Base-by-base conservation (phyloP, 2,888 invertebrate species). In the Macaria notata region DNA sequence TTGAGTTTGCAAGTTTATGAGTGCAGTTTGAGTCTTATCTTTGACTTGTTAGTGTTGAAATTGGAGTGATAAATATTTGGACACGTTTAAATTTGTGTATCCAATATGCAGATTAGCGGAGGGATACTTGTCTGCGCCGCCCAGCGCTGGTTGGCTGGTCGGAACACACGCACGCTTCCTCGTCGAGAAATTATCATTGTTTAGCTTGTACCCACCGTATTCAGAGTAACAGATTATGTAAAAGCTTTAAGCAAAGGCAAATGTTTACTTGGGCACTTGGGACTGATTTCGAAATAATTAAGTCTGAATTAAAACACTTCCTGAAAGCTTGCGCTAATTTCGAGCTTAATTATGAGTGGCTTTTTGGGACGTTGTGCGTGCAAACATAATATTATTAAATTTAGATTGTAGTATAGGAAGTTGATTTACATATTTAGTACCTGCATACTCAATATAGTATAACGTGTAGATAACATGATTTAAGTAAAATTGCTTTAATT, bases 31-130 rank as follows among this genome's bases (percentile, higher is more conserved):
- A 58, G 59, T 66, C 67, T 65, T 72, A 71, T 62, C 59, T 5
- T 45, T 31, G 41, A 30, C 38, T 33, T 31, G 46, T 2, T 70
- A 76, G 63, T 59, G 75, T 62, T 62, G 59, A 64, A 56, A 71
- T 62, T 74, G 46, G 61, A 7, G 51, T 65, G 56, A 56, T 54
- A 63, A 62, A 46, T 63, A 58, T 63, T 65, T 63, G 56, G 62
- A 63, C 51, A 62, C 63, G 60, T 70, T 19, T 48, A 72, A 71
- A 74, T 76, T 75, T 75, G 75, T 73, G 71, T 75, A 76, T 79
- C 75, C 76, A 78, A 82, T 86, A 88, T 88, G 88, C 79, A 88
- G 84, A 88, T 89, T 83, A 85, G 86, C 78, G 75, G 78, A 79
- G 73, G 81, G 80, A 83, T 84, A 83, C 83, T 81, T 78, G 82